Evolutionary conservation across 2,797 vertebrate genomes (phyloP), one percentile per base, ranked within the genome.

Genomic region (Lithobates sylvaticus): DNA sequence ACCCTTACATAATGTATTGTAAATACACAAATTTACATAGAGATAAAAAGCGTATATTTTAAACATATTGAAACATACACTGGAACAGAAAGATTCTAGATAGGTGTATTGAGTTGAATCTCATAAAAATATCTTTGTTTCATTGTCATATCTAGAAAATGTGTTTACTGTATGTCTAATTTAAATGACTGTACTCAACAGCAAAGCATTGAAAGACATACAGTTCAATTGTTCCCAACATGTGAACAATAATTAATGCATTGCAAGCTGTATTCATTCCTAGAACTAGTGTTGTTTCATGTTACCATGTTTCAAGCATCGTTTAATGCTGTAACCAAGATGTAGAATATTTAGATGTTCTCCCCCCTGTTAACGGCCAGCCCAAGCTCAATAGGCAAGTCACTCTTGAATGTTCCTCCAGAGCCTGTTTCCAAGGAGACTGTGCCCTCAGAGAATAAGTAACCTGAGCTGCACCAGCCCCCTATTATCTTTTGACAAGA

Each of bases 401-500:
- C 75, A 84, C 69, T 87, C 75, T 74, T 75, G 76, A 87, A 83
- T 79, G 76, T 84, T 83, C 76, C 76, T 79, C 70, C 79, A 69
- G 76, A 83, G 86, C 76, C 70, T 69, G 86, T 87, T 87, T 83
- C 86, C 86, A 87, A 87, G 86, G 86, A 83, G 76, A 87, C 86
- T 26, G 61, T 83, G 81, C 86, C 86, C 81, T 75, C 34, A 21
- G 86, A 83, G 86, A 84, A 87, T 87, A 83, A 75, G 86, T 58
- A 87, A 87, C 76, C 81, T 68, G 61, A 83, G 86, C 44, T 74
- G 32, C 58, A 75, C 81, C 86, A 87, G 81, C 86, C 86, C 81
- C 81, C 86, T 87, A 87, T 87, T 87, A 81, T 78, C 78, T 83
- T 87, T 84, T 87, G 86, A 87, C 86, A 87, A 87, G 81, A 87